Conservation (phyloP, 2,888 invertebrate genomes). For the Leucoma salicis region DNA sequence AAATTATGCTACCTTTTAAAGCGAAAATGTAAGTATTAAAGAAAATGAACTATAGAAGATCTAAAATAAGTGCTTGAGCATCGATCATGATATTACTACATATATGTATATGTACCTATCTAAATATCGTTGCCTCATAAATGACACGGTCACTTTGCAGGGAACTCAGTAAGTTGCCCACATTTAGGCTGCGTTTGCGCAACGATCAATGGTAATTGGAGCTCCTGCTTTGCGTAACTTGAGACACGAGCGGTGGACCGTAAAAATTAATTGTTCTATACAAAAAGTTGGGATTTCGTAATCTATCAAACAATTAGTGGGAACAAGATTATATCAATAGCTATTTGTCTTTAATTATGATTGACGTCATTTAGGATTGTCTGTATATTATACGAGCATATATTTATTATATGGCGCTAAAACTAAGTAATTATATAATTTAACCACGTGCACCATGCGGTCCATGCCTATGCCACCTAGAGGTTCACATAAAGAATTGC, state of each 20-base stretch:
- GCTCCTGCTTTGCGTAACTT: constrained; percentile 39
- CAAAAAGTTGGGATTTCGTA: constrained; percentile 26
- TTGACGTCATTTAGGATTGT: not conserved
- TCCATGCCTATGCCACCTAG: too few species aligned
- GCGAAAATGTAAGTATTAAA: too few species aligned
- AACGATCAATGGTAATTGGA: constrained; percentile 50
- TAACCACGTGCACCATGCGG: too few species aligned
- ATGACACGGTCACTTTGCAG: constrained; percentile 24
- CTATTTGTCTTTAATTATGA: constrained; percentile 6
- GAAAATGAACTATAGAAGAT: too few species aligned
- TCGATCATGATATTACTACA: too few species aligned
- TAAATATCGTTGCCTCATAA: constrained; percentile 25
- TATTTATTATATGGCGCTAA: too few species aligned
- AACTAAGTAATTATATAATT: too few species aligned
- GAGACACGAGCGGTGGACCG: constrained; percentile 42
- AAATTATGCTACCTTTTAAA: too few species aligned
- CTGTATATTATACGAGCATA: not conserved
- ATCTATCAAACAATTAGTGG: constrained; percentile 26
- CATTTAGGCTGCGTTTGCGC: constrained; percentile 41
- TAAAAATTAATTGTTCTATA: constrained; percentile 36
- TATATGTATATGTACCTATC: constrained; percentile 24
- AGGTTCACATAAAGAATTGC: too few species aligned
- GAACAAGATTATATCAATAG: constrained; percentile 27
- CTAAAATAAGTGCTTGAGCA: too few species aligned
- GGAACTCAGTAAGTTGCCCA: constrained; percentile 21